Evolutionary conservation across 1,140 invertebrate genomes (phyloP).

Genomic region (Hylaeus volcanicus): DNA sequence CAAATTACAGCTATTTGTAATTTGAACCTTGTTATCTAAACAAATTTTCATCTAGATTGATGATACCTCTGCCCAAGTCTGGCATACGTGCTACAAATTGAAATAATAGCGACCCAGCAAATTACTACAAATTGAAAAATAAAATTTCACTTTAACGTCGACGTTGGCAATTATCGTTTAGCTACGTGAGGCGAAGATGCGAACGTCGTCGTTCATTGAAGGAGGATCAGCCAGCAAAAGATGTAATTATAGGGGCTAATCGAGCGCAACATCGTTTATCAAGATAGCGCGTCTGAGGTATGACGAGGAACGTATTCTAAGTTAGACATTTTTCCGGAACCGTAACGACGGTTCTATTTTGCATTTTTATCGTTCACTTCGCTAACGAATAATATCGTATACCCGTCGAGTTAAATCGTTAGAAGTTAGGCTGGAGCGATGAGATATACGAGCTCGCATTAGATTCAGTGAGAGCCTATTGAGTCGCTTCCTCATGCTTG

Average conservation of each 20-base stretch:
- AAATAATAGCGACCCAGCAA: background rate
- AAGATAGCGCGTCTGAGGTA: constrained; percentile 11
- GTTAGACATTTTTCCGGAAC: background rate
- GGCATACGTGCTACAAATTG: too few relatives aligned
- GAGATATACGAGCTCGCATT: constrained; percentile 1
- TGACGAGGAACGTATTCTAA: constrained; percentile 2
- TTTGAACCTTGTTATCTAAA: too few relatives aligned
- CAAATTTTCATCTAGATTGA: too few relatives aligned
- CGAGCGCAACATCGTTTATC: constrained; percentile 12
- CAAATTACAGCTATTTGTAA: too few relatives aligned
- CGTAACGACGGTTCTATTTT: background rate
- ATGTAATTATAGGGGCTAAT: constrained; percentile 31
- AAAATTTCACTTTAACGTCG: background rate
- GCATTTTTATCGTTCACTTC: background rate
- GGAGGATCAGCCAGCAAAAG: background rate
- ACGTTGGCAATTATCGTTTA: background rate
- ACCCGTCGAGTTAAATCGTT: background rate
- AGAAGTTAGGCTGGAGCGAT: background rate
- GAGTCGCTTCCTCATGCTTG: constrained; percentile 60
- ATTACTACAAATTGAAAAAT: background rate
- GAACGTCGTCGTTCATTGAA: background rate
- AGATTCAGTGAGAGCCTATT: constrained; percentile 29
- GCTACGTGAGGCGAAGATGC: background rate
- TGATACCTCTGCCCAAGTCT: too few relatives aligned
- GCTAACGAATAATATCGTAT: background rate